Conservation (phyloP, 2,888 invertebrate genomes). For the Caenorhabditis auriculariae region DNA sequence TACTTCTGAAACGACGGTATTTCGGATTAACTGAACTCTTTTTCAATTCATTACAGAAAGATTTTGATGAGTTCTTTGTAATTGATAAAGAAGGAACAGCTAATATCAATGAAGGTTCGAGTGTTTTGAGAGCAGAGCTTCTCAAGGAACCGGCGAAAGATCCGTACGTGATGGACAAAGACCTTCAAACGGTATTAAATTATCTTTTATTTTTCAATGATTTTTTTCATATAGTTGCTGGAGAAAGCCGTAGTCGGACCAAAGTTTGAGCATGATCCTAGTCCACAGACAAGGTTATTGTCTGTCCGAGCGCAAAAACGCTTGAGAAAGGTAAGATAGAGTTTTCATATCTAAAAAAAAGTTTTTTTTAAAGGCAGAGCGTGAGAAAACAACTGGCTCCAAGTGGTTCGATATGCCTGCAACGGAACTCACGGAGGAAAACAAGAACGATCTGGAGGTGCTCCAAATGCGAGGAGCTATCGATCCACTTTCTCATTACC, state of each 20-base stretch:
- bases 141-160: slow-evolving; percentile 5
- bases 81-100: slow-evolving; percentile 14
- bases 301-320: slow-evolving; percentile 27
- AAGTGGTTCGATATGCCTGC: slow-evolving; percentile 88
- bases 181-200: slow-evolving; percentile 13
- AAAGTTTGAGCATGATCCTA: slow-evolving; percentile 32
- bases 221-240: slow-evolving; percentile 24
- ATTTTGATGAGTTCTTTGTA: slow-evolving; percentile 22
- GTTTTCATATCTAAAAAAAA: slow-evolving; percentile 2
- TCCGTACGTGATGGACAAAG: slow-evolving; percentile 33
- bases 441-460: slow-evolving; percentile 77
- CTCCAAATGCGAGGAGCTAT: slow-evolving; percentile 84
- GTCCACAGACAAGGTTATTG: slow-evolving; percentile 24
- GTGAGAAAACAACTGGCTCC: slow-evolving; percentile 80
- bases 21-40: no score
- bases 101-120: neutral
- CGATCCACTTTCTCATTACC: slow-evolving; percentile 91
- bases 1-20: no score
- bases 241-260: slow-evolving; percentile 33
- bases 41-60: no score
- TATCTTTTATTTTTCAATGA: slow-evolving; percentile 1
- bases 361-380: slow-evolving; percentile 71
- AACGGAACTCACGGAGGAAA: slow-evolving; percentile 81
- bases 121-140: neutral
- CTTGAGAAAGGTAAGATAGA: slow-evolving; percentile 20